phyloP scores from a whole-genome alignment of 2,888 invertebrate species.

The Melanotus villosus region DNA sequence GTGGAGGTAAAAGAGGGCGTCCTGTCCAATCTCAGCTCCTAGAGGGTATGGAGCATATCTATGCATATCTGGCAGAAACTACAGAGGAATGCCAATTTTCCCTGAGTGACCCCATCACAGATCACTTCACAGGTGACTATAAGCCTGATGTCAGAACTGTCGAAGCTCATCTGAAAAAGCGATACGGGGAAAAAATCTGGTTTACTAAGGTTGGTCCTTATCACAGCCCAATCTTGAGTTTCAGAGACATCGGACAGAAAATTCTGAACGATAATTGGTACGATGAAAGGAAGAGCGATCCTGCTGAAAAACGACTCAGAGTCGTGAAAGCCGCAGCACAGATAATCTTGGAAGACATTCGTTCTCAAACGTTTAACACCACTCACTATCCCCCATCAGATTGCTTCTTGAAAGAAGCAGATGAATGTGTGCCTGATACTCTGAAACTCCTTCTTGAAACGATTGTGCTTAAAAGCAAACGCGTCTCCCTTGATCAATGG shows the following conservation, averaged over 20 bases:
- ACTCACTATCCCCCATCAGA: not conserved
- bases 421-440: not conserved
- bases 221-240: not conserved
- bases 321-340: constrained; percentile 12
- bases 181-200: no score
- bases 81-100: no score
- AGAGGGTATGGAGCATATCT: no score
- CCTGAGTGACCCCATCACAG: no score
- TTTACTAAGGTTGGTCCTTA: no score
- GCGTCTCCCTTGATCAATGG: no score
- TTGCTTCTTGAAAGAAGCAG: not conserved
- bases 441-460: constrained; percentile 10
- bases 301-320: not conserved
- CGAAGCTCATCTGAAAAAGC: no score
- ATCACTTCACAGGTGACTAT: no score
- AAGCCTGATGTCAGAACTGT: no score
- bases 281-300: not conserved
- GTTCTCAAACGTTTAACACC: not conserved
- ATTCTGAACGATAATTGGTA: constrained; percentile 18
- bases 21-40: no score
- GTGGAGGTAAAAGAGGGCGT: no score
- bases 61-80: no score
- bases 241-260: not conserved
- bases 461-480: not conserved
- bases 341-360: not conserved